Evolutionary conservation across 1,140 invertebrate species (phyloP).

Genomic region (Lepidostoma basale): DNA sequence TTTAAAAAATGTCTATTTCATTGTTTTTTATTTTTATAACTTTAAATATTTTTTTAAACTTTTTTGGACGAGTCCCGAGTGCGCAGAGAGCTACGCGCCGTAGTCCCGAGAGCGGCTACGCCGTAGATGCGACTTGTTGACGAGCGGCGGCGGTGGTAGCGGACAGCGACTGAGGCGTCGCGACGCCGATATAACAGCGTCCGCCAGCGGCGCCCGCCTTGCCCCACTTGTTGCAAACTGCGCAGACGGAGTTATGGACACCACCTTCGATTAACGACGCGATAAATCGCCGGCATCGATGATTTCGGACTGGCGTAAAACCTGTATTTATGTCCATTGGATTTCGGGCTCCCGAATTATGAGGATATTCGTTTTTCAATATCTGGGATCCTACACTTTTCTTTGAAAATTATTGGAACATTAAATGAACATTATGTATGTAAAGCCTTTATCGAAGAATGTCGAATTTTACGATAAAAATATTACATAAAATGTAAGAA

Average conservation of each 20-base stretch:
- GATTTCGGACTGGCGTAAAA: neutral
- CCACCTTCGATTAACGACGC: neutral
- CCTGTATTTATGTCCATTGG: neutral
- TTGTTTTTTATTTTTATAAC: neutral
- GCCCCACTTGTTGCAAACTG: neutral
- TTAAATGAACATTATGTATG: too few relatives aligned
- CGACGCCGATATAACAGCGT: neutral
- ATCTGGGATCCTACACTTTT: too few relatives aligned
- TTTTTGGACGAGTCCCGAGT: neutral
- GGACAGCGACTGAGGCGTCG: conserved; percentile 1
- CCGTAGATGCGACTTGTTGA: too few relatives aligned
- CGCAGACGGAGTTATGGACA: neutral
- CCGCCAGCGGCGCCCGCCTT: neutral
- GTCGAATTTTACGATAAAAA: too few relatives aligned
- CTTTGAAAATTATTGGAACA: too few relatives aligned
- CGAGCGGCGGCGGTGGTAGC: neutral
- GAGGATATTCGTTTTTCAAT: too few relatives aligned
- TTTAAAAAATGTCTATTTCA: too few relatives aligned
- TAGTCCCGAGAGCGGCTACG: neutral
- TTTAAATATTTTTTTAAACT: neutral
- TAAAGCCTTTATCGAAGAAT: too few relatives aligned
- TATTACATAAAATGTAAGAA: too few relatives aligned
- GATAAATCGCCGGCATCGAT: neutral
- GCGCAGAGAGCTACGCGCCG: neutral
- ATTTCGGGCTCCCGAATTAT: neutral